Percentiles rank a stretch among this genome's conserved stretches.
These are phyloP conservation scores for Paradoxurus hermaphroditus DNA, from an alignment of 2,113 vertebrate genomes.

Conservation along the genomic window DNA sequence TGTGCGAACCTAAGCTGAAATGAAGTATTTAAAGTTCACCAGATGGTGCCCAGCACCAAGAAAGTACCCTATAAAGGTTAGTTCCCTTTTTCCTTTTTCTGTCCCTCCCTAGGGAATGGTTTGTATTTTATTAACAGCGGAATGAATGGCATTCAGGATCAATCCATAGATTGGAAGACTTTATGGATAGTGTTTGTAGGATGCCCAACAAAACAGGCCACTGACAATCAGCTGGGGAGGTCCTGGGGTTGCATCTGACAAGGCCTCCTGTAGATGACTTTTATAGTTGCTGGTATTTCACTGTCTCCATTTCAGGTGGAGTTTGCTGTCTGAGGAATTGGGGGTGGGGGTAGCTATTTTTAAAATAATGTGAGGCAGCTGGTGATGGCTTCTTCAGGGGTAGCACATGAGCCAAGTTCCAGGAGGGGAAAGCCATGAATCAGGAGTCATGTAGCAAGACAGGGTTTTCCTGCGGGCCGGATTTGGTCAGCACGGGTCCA, in stretches of 20 bases:
- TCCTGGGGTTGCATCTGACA: not conserved
- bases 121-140: not conserved
- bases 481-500: slow-evolving; percentile 41
- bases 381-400: not conserved
- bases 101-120: not conserved
- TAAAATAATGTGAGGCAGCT: not conserved
- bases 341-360: not conserved
- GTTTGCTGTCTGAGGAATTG: not conserved
- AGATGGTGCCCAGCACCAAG: not conserved
- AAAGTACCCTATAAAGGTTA: not conserved
- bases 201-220: rapidly evolving
- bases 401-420: slow-evolving; percentile 35
- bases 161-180: not conserved
- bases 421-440: slow-evolving; percentile 63
- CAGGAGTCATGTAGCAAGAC: slow-evolving; percentile 74
- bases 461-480: slow-evolving; percentile 61
- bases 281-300: not conserved
- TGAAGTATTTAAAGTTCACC: not conserved
- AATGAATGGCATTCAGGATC: not conserved
- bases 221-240: not conserved
- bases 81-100: not conserved
- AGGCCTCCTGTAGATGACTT: not conserved
- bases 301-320: not conserved
- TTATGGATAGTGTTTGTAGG: not conserved
- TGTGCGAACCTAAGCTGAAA: not conserved